These are phyloP conservation scores for Caligus rogercresseyi DNA, from an alignment of 1,140 invertebrate species.

Conservation along the genomic window DNA sequence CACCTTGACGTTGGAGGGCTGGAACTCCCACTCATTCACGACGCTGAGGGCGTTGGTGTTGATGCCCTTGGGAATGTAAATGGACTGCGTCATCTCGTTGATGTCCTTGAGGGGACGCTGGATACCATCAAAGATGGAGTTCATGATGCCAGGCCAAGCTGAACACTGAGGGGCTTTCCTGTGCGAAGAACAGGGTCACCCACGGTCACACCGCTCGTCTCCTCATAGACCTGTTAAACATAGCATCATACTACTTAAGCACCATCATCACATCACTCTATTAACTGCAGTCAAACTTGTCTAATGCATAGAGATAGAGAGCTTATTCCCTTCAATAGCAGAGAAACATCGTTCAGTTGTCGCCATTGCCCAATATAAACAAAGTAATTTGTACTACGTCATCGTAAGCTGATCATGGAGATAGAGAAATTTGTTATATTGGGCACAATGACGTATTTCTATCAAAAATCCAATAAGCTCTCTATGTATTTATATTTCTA, in stretches of 20 bases:
- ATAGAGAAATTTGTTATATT: no score
- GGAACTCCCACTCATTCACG: slow-evolving; percentile 75
- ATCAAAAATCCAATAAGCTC: no score
- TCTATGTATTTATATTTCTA: no score
- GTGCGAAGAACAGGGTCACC: slow-evolving; percentile 96
- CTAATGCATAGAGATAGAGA: no score
- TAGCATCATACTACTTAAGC: neutral
- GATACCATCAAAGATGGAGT: slow-evolving; percentile 96
- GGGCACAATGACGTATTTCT: no score
- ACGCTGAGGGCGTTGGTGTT: slow-evolving; percentile 79
- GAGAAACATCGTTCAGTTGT: no score
- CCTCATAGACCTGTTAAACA: slow-evolving; percentile 74
- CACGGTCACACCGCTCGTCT: slow-evolving; percentile 97
- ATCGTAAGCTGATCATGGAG: no score
- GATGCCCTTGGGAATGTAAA: slow-evolving; percentile 98
- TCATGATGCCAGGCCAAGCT: slow-evolving; percentile 97
- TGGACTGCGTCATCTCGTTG: slow-evolving; percentile 73
- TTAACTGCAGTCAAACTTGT: no score
- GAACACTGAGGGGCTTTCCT: slow-evolving; percentile 92
- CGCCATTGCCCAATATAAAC: no score
- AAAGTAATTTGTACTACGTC: no score
- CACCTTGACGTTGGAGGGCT: slow-evolving; percentile 66
- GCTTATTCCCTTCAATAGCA: no score
- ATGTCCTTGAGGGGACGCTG: slow-evolving; percentile 96
- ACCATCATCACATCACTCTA: neutral